These are phyloP conservation scores for Chiloscyllium punctatum DNA, from an alignment of 2,797 vertebrate species.

Conservation along the genomic window DNA sequence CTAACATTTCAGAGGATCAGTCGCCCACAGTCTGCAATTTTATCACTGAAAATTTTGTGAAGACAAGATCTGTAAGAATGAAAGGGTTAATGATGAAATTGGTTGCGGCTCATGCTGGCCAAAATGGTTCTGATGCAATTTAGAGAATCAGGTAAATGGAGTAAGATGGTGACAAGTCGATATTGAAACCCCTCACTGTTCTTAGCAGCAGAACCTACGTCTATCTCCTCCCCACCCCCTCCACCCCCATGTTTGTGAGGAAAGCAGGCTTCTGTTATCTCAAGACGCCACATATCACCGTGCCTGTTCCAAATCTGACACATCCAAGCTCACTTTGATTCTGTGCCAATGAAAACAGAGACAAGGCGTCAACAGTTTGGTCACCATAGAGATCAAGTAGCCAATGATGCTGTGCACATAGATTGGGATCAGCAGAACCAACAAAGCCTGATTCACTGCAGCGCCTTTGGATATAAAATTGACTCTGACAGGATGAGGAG, in stretches of 20 bases:
- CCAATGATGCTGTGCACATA: constrained; percentile 55
- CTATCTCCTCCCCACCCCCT: constrained; percentile 43
- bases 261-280: constrained; percentile 43
- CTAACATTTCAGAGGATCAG: background rate
- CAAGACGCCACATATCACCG: constrained; percentile 52
- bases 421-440: constrained; percentile 60
- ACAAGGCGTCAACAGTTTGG: constrained; percentile 50
- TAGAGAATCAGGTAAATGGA: constrained; percentile 40
- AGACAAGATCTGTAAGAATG: background rate
- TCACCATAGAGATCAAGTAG: constrained; percentile 58
- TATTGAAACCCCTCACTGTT: constrained; percentile 43
- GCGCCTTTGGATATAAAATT: constrained; percentile 51
- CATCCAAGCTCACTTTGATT: constrained; percentile 61
- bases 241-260: constrained; percentile 40
- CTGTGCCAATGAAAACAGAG: constrained; percentile 68
- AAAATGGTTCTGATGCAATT: background rate
- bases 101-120: background rate
- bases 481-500: constrained; percentile 54
- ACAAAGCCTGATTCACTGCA: constrained; percentile 73
- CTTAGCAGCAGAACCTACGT: background rate
- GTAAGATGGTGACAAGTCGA: constrained; percentile 51
- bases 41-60: background rate
- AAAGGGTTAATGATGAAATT: constrained; percentile 14
- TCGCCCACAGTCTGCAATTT: background rate
- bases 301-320: constrained; percentile 53